Evolutionary conservation across 1,140 invertebrate species (phyloP), one percentile per base, ranked within the genome.

Genomic region (Spodoptera frugiperda): DNA sequence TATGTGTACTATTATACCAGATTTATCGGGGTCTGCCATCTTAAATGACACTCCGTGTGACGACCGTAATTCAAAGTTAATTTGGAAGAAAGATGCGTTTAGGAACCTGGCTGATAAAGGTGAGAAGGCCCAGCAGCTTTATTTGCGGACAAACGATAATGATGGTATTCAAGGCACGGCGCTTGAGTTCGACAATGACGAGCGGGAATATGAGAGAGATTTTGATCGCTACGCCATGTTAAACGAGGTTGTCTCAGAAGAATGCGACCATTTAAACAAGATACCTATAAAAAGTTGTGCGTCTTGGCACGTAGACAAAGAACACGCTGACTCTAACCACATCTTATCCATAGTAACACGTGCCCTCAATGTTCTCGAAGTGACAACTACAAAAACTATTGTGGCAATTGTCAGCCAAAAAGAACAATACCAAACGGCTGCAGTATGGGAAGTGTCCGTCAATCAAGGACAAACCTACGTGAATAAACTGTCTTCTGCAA

Each of bases 1-100:
- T 30, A 15, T 54, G 48, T 67, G 79, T 82, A 48, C 80, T 82
- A 72, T 61, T 61, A 30, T 79, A 67, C 78, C 85, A 87, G 87
- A 84, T 82, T 12, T 78, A n/a, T 76, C 82, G n/a, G 78, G 80
- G 14, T 77, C 77, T 12, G 48, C 61, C 2, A 2, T 78, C 46
- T 21, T 82, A 3, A 84, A 80, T 67, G 80, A 84, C 30, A 80
- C 72, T 19, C 33, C 54, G 19, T 85, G 82, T 77, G 70, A 59
- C 30, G 53, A 76, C 15, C 49, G 19, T 6, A 67, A 75, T 14
- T 19, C 55, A 12, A 14, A 48, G 46, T 5, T 48, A n/a, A 48
- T 57, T 33, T 30, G 0, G 71, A 73, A 73, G 51, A 57, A 10
- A 55, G 17, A 44, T 17, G 17, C 2, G 12, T 51, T 49, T 46